A percentile compares a stretch with the other conserved stretches of the same genome.
Conservation (phyloP, 2,113 vertebrate species). For the Seriola quinqueradiata region DNA sequence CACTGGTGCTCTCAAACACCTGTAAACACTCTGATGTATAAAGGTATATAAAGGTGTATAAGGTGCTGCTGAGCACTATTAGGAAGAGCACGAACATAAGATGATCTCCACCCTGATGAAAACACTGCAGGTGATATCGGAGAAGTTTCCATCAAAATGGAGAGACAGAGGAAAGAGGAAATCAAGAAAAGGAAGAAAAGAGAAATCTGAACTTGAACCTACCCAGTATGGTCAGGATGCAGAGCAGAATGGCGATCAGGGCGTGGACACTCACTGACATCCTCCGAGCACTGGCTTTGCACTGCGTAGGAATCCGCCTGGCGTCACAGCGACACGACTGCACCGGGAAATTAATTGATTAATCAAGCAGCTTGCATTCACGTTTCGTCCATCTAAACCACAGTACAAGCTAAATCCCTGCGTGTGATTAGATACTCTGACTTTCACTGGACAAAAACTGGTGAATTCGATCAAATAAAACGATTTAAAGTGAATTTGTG, state of each 20-base stretch:
- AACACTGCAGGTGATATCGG: conserved; percentile 5
- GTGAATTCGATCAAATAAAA: too few species aligned
- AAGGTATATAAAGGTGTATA: not conserved
- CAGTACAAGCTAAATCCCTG: too few species aligned
- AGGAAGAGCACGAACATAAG: not conserved
- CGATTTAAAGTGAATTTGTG: not conserved
- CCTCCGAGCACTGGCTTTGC: conserved; percentile 78
- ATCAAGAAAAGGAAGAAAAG: not conserved
- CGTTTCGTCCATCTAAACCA: too few species aligned
- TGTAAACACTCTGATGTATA: not conserved
- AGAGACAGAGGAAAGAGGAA: not conserved
- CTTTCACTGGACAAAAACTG: not conserved
- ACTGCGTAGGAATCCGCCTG: conserved; percentile 82
- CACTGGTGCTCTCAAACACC: not conserved
- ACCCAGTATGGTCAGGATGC: conserved; percentile 92
- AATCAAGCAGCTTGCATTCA: not conserved
- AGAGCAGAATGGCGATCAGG: conserved; percentile 89
- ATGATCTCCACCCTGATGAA: not conserved
- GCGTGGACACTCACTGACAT: conserved; percentile 89
- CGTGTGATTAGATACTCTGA: too few species aligned
- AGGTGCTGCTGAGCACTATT: not conserved
- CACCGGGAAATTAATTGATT: not conserved
- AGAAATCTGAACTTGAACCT: conserved; percentile 55
- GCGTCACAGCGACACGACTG: conserved; percentile 89
- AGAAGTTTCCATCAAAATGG: not conserved